A percentile compares a stretch with the other conserved stretches of the same genome.
Evolutionary conservation across 2,797 vertebrate species (phyloP).

Genomic region (Pangasius macronema): DNA sequence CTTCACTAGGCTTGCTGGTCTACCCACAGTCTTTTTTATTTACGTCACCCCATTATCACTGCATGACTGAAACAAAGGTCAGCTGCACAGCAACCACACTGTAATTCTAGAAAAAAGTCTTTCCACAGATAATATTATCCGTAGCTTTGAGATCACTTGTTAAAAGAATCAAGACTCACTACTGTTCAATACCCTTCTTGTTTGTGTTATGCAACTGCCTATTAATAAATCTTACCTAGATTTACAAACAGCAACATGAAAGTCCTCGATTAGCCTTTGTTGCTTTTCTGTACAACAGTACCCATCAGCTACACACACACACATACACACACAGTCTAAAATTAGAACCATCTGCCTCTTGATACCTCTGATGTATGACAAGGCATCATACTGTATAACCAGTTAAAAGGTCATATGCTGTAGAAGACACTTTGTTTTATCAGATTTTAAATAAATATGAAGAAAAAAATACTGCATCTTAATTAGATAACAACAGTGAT

Average conservation of each 20-base stretch:
- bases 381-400: constrained; percentile 7
- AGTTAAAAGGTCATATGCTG: not conserved
- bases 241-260: constrained; percentile 44
- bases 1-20: not conserved
- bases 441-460: not conserved
- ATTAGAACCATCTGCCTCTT: constrained; percentile 45
- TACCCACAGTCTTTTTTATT: not conserved
- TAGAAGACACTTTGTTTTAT: not conserved
- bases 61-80: not conserved
- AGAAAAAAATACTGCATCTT: too few species aligned
- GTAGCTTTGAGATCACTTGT: constrained; percentile 4
- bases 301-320: constrained; percentile 1
- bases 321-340: constrained; percentile 40
- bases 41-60: not conserved
- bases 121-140: not conserved
- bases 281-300: constrained; percentile 30
- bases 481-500: not conserved
- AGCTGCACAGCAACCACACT: not conserved
- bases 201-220: constrained; percentile 46
- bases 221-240: constrained; percentile 52
- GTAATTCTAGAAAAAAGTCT: not conserved
- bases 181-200: constrained; percentile 15
- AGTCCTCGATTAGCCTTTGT: constrained; percentile 46
- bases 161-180: not conserved
- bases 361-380: constrained; percentile 25